phyloP scores from a whole-genome alignment of 2,797 vertebrate genomes.

The Microctenopoma stevenorrisi region DNA sequence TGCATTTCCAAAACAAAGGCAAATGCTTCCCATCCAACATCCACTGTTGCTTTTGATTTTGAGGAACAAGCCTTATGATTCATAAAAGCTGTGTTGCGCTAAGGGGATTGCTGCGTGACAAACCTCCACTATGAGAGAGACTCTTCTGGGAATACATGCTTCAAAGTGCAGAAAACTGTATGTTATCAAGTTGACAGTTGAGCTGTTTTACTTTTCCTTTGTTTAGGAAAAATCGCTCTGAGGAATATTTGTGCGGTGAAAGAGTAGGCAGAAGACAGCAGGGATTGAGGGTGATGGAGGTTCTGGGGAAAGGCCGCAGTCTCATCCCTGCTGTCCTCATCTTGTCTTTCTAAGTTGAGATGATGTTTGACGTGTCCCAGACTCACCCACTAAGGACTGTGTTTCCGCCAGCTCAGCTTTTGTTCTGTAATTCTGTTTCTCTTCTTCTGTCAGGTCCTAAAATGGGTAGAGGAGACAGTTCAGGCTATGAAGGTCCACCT shows the following conservation, averaged over 20 bases:
- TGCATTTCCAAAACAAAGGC: constrained; percentile 47
- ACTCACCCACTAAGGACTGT: constrained; percentile 4
- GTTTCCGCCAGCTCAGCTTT: constrained; percentile 6
- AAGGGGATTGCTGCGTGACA: constrained; percentile 51
- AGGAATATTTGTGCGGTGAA: constrained; percentile 67
- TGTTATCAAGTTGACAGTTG: constrained; percentile 80
- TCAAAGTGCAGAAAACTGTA: constrained; percentile 74
- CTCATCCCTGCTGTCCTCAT: constrained; percentile 46
- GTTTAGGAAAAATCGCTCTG: constrained; percentile 70
- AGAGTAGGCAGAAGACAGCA: constrained; percentile 60
- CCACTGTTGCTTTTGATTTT: constrained; percentile 43
- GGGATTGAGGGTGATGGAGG: constrained; percentile 5
- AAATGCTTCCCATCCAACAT: background rate
- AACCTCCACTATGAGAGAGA: constrained; percentile 61
- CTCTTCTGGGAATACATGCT: constrained; percentile 68
- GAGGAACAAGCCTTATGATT: constrained; percentile 57
- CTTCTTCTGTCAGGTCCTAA: constrained; percentile 86
- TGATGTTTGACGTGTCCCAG: constrained; percentile 25
- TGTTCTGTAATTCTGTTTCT: constrained; percentile 20
- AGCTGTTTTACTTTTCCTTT: constrained; percentile 75
- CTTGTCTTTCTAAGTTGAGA: constrained; percentile 23
- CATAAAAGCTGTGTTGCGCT: constrained; percentile 53
- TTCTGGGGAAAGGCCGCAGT: constrained; percentile 25
- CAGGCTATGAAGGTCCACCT: constrained; percentile 94
- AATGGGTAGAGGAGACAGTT: constrained; percentile 96